Evolutionary conservation across 2,113 vertebrate genomes (phyloP).

Genomic region (Datnioides undecimradiatus): DNA sequence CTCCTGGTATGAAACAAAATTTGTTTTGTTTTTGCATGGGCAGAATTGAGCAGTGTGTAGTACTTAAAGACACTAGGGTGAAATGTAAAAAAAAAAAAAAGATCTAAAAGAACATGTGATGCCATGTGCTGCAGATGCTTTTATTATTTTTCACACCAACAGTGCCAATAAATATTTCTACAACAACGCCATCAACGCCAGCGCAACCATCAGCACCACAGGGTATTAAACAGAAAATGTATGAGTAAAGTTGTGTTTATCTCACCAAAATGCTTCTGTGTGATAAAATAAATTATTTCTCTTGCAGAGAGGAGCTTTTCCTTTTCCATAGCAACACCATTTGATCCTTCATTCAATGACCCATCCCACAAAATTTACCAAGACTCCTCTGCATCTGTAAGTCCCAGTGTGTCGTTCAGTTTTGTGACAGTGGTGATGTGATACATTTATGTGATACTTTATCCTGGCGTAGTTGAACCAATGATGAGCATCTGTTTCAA

Average conservation of each 20-base stretch:
- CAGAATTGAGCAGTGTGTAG: not conserved
- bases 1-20: constrained; percentile 17
- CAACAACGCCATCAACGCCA: not conserved
- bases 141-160: too few relatives aligned
- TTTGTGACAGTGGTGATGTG: not conserved
- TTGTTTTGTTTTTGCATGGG: not conserved
- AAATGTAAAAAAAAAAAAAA: not conserved
- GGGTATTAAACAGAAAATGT: not conserved
- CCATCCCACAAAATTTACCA: accelerated
- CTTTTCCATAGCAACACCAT: not conserved
- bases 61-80: not conserved
- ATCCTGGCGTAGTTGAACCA: not conserved
- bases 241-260: not conserved
- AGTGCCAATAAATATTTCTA: too few relatives aligned
- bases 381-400: not conserved
- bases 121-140: too few relatives aligned
- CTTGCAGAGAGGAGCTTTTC: not conserved
- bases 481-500: not conserved
- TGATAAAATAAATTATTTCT: not conserved
- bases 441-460: not conserved
- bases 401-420: not conserved
- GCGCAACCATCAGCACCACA: not conserved
- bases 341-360: not conserved
- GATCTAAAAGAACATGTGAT: not conserved
- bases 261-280: not conserved